Evolutionary conservation across 2,797 vertebrate species (phyloP).

Genomic region (Neoniphon sammara): DNA sequence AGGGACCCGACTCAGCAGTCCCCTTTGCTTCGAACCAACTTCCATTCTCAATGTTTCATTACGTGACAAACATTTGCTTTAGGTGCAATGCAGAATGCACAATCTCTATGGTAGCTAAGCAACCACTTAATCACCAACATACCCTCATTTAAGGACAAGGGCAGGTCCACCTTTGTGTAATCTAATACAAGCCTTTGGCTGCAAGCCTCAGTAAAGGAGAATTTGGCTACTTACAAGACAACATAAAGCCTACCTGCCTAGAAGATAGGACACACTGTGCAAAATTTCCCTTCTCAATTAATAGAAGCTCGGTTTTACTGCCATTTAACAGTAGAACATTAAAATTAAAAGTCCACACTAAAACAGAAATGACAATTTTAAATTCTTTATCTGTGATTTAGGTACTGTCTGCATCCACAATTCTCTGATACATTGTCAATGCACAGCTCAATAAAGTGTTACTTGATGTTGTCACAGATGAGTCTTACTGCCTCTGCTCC

Average conservation of each 20-base stretch:
- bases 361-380: background rate
- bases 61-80: constrained; percentile 50
- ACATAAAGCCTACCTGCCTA: constrained; percentile 37
- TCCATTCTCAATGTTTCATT: constrained; percentile 42
- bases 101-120: constrained; percentile 43
- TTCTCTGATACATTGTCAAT: background rate
- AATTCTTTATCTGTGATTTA: too few relatives aligned
- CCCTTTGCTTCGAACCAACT: constrained; percentile 23
- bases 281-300: constrained; percentile 48
- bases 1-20: constrained; percentile 25
- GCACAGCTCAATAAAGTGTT: background rate
- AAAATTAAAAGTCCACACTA: background rate
- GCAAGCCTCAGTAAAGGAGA: constrained; percentile 54
- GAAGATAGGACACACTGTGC: constrained; percentile 51
- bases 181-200: constrained; percentile 70
- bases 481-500: constrained; percentile 25
- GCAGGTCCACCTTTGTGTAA: constrained; percentile 56
- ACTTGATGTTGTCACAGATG: constrained; percentile 2
- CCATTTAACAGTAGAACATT: constrained; percentile 38
- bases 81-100: constrained; percentile 49
- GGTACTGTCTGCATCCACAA: background rate
- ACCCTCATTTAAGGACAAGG: constrained; percentile 61
- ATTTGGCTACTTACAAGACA: constrained; percentile 60
- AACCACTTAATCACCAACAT: constrained; percentile 52
- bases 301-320: constrained; percentile 41